Evolutionary conservation across 1,140 invertebrate genomes (phyloP).

Genomic region (Drosophila nasuta): DNA sequence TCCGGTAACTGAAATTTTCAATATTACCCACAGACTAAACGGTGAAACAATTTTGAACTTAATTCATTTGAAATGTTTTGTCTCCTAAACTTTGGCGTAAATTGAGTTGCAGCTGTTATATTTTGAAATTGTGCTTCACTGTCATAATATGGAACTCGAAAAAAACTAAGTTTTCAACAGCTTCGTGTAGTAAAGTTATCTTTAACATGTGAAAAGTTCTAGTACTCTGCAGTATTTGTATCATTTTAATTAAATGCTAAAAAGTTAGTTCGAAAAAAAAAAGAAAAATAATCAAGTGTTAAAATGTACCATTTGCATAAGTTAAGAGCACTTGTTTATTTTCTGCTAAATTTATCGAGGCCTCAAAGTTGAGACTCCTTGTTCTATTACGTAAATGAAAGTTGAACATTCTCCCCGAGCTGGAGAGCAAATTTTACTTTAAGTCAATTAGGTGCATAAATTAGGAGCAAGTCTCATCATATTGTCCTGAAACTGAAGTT

Average conservation of each 20-base stretch:
- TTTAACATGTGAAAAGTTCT: slow-evolving; percentile 12
- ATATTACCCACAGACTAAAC: too few relatives aligned
- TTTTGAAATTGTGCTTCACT: too few relatives aligned
- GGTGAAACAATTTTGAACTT: too few relatives aligned
- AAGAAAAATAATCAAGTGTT: slow-evolving; percentile 22
- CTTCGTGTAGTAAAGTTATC: slow-evolving; percentile 1
- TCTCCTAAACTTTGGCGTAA: too few relatives aligned
- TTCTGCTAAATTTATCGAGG: slow-evolving; percentile 57
- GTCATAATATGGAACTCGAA: background rate
- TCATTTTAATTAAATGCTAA: slow-evolving; percentile 61
- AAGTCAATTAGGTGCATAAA: slow-evolving; percentile 71
- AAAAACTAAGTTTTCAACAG: background rate
- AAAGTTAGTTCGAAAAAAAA: slow-evolving; percentile 4
- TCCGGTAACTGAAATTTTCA: too few relatives aligned
- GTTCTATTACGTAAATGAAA: slow-evolving; percentile 12
- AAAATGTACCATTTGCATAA: slow-evolving; percentile 64
- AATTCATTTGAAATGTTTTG: too few relatives aligned
- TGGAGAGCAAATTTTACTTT: slow-evolving; percentile 44
- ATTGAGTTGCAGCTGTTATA: too few relatives aligned
- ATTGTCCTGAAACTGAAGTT: slow-evolving; percentile 15
- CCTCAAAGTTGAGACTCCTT: slow-evolving; percentile 29
- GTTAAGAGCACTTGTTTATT: slow-evolving; percentile 23
- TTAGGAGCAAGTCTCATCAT: slow-evolving; percentile 49
- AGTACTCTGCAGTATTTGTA: slow-evolving; percentile 33
- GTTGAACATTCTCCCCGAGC: slow-evolving; percentile 50